A percentile compares a stretch with the other conserved stretches of the same genome.
phyloP scores from a whole-genome alignment of 1,140 invertebrate species.

The Tribolium castaneum region DNA sequence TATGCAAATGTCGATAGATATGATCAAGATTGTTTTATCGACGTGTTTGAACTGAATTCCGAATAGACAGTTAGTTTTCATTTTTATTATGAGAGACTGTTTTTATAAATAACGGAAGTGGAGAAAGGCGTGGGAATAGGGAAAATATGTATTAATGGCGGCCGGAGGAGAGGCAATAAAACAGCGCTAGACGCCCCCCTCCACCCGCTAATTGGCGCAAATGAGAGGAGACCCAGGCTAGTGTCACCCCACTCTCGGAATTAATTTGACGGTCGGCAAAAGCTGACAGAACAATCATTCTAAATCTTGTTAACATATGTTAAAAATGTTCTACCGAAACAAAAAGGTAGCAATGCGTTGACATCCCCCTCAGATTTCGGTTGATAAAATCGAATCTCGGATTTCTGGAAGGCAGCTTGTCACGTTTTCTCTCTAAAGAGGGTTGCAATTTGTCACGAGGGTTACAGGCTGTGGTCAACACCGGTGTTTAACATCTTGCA shows the following conservation, averaged over 20 bases:
- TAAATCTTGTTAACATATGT: constrained; percentile 32
- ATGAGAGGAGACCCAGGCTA: background rate
- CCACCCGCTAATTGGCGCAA: background rate
- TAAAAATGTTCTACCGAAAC: constrained; percentile 20
- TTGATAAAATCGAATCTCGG: constrained; percentile 1
- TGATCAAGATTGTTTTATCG: background rate
- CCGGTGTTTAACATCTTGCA: constrained; percentile 24
- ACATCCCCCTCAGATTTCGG: constrained; percentile 14
- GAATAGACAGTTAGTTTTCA: constrained; percentile 14
- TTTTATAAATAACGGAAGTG: constrained; percentile 13
- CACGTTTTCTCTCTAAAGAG: constrained; percentile 26
- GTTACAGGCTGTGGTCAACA: constrained; percentile 17
- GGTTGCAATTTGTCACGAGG: constrained; percentile 27
- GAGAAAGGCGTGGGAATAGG: constrained; percentile 1
- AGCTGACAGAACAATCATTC: constrained; percentile 7
- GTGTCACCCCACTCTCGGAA: background rate
- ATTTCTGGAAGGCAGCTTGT: constrained; percentile 22
- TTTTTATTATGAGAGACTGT: constrained; percentile 32
- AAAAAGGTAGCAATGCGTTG: constrained; percentile 16
- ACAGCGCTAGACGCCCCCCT: background rate
- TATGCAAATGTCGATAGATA: constrained; percentile 1
- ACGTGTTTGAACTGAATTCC: constrained; percentile 3
- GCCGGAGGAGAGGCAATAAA: background rate
- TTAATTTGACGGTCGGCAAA: background rate
- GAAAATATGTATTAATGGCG: background rate